These are phyloP conservation scores for Coracias cyanogaster DNA, from an alignment of 2,797 vertebrate genomes.

Conservation along the genomic window DNA sequence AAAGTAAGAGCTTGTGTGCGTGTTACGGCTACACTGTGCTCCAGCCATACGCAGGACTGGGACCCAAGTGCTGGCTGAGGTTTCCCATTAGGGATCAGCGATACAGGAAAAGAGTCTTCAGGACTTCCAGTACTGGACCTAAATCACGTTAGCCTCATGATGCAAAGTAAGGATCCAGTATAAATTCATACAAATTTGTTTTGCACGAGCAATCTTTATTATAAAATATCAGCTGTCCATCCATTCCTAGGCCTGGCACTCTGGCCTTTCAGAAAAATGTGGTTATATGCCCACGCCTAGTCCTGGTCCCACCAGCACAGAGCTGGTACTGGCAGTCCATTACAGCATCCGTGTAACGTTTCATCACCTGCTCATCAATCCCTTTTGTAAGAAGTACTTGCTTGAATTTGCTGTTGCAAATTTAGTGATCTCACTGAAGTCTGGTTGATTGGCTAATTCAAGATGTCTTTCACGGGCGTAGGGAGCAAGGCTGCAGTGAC, in stretches of 20 bases:
- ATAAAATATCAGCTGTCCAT: neutral
- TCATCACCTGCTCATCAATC: neutral
- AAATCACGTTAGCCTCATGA: neutral
- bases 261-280: neutral
- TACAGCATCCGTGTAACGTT: fast-evolving
- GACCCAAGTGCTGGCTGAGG: neutral
- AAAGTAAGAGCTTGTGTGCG: fast-evolving
- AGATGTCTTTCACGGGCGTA: neutral
- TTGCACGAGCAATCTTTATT: neutral
- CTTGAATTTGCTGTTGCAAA: neutral
- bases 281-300: neutral
- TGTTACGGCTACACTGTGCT: neutral
- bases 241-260: neutral
- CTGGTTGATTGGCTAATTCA: neutral
- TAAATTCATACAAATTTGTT: neutral
- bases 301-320: neutral
- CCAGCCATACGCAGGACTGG: fast-evolving
- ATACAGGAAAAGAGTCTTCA: neutral
- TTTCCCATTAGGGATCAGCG: neutral
- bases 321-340: neutral
- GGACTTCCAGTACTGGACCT: neutral
- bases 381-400: neutral
- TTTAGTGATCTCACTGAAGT: neutral
- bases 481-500: neutral
- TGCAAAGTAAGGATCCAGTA: neutral